Base-by-base conservation (phyloP, 2,888 invertebrate genomes). In the Melitaea athalia region DNA sequence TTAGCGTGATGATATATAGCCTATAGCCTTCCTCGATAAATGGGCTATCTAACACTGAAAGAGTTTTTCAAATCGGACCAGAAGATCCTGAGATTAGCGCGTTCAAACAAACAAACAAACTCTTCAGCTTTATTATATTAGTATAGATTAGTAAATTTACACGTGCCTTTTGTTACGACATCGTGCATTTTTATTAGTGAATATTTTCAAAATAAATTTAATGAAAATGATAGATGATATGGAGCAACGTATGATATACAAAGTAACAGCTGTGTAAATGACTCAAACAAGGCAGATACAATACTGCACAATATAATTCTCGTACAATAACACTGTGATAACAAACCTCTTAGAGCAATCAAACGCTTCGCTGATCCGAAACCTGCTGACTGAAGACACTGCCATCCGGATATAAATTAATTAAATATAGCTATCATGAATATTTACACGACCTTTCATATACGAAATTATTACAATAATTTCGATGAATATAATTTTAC, bases 321-420 rank as follows among this genome's bases (percentile, higher is more conserved):
- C 50, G 50, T 52, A 73, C 61, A 67, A 65, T 68, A 71, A 59
- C 42, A 63, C 55, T 59, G n/a, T 73, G 68, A 72, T 72, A 74
- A 74, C 73, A 75, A 66, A 67, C 70, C 59, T 63, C 72, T 59
- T 66, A 63, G 67, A 76, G 74, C 74, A 77, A 78, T 79, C 77
- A 75, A 70, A 72, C 73, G 79, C 75, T 77, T 78, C 79, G 76
- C 65, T 74, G 77, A 65, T 59, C 74, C 74, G 74, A 69, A 73
- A 70, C 67, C 68, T 70, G 65, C 65, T 66, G 72, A 72, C 67
- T 63, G 71, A 69, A 73, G 70, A 69, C 68, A 72, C 70, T 69
- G 61, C 52, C 70, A 68, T 66, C 65, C 69, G 72, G 72, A 76
- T 68, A 47, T 73, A 76, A 75, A 75, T 75, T 75, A 75, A 77